phyloP scores from a whole-genome alignment of 2,113 vertebrate genomes.

The Isichthys henryi region DNA sequence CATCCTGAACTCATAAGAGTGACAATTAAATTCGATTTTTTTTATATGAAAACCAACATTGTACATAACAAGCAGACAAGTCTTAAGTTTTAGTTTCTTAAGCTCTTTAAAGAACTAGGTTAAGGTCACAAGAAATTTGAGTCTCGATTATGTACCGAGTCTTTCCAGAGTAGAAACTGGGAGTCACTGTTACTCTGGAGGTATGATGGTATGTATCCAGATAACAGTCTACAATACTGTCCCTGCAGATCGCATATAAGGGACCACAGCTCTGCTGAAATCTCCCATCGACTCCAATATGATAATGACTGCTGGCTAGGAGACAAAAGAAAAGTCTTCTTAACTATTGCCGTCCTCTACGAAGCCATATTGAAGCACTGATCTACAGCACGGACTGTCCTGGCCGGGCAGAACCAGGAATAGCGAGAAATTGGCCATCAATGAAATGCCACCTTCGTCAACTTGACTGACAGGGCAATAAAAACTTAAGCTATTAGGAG shows the following conservation, averaged over 20 bases:
- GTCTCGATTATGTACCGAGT: not conserved
- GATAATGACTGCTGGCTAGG: conserved; percentile 21
- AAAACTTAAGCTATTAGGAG: not conserved
- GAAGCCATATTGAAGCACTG: conserved; percentile 26
- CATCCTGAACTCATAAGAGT: not conserved
- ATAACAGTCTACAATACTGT: conserved; percentile 17
- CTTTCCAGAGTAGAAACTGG: not conserved
- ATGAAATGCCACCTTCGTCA: not conserved
- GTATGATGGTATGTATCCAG: conserved; percentile 9
- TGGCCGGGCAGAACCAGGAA: not conserved
- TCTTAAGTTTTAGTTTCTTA: not conserved
- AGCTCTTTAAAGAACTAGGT: not conserved
- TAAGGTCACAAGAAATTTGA: not conserved
- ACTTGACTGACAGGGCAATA: not conserved
- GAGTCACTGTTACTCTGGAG: conserved; percentile 5
- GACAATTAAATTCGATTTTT: not conserved
- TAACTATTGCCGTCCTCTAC: conserved; percentile 14
- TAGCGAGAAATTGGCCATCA: not conserved
- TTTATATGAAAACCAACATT: not conserved
- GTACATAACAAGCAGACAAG: not conserved
- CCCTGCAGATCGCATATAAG: conserved; percentile 17
- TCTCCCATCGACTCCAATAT: conserved; percentile 18
- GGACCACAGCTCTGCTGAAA: conserved; percentile 21
- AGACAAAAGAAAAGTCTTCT: conserved; percentile 29
- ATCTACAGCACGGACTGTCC: conserved; percentile 14